Base-by-base conservation (phyloP, 2,797 vertebrate genomes). In the Neosilurus mollespiculum region DNA sequence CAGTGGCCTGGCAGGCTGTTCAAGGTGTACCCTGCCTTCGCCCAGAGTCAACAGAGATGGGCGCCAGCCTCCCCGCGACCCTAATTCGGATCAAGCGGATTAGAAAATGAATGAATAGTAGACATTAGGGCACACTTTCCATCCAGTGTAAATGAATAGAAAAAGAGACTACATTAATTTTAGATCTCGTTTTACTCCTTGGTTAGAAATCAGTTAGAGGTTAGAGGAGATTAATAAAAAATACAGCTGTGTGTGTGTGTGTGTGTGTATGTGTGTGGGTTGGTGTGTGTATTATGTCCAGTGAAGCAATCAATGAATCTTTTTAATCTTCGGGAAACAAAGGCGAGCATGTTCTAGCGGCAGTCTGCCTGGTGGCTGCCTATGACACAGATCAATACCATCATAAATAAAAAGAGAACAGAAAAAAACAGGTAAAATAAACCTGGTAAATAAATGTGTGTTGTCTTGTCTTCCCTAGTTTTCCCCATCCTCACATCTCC, bases 401-500 rank as follows among this genome's bases (percentile, higher is more conserved):
- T 91, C 89, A 90, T 93, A 91, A 92, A 94, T 92, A 92, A 90
- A 90, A 85, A 91, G 92, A 90, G 11, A 78, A 78, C 18, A 88
- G 89, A 87, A 85, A 84, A 90, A 92, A 90, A 85, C 87, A 69
- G 88, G 89, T 90, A 84, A 92, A 92, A 92, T 92, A 92, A 92
- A 91, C 83, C 88, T 76, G 81, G 88, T 92, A 91, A 93, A 92
- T 93, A 91, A 93, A 93, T 91, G 89, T 88, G 89, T 85, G 81
- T 88, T 87, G 88, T 90, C 89, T 90, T 82, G 84, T 89, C 86
- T 80, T 61, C 64, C 61, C 43, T 37, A 24, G 22, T 61, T 62
- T 58, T 43, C 58, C 78, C 59, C 26, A 65, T 24, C 56, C 34
- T 67, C 56, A 20, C 26, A 69, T 56, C 72, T 73, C 71, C 78